A percentile compares a stretch with the other conserved stretches of the same genome.
These are phyloP conservation scores for Syngnathoides biaculeatus DNA, from an alignment of 2,113 vertebrate species.

Conservation along the genomic window DNA sequence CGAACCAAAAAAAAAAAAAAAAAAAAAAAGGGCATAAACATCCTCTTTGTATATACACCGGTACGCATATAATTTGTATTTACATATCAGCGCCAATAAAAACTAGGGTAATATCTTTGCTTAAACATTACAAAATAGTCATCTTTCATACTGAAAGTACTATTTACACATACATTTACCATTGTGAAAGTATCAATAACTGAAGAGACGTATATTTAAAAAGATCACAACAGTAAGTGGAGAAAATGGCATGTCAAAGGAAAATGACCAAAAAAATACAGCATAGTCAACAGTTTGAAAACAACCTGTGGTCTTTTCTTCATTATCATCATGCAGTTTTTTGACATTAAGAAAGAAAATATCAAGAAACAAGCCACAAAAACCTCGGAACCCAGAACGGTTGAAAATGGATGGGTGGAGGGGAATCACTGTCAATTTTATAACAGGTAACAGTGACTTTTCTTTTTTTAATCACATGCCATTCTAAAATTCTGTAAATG, in stretches of 20 bases:
- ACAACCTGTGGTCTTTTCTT: conserved; percentile 60
- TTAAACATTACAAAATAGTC: conserved; percentile 82
- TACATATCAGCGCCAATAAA: conserved; percentile 77
- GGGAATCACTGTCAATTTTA: conserved; percentile 54
- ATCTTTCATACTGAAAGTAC: conserved; percentile 79
- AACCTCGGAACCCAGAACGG: conserved; percentile 59
- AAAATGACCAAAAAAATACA: conserved; percentile 57
- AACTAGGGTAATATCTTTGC: conserved; percentile 75
- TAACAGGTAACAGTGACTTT: conserved; percentile 67
- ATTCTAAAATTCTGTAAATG: conserved; percentile 56
- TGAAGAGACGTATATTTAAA: conserved; percentile 65
- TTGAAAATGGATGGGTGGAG: conserved; percentile 44
- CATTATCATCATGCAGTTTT: conserved; percentile 67
- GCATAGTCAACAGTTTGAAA: conserved; percentile 57
- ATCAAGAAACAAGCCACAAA: conserved; percentile 58
- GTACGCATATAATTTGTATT: conserved; percentile 76
- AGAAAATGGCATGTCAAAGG: conserved; percentile 50
- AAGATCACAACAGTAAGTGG: conserved; percentile 68
- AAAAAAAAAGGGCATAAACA: conserved; percentile 66
- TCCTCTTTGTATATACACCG: conserved; percentile 76
- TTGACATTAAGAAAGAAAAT: conserved; percentile 59
- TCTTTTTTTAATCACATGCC: conserved; percentile 66
- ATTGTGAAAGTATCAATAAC: conserved; percentile 72
- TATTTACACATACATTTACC: conserved; percentile 79
- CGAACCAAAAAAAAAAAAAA: background rate